phyloP scores from a whole-genome alignment of 2,113 vertebrate species.

The Potamarius usumacintae region DNA sequence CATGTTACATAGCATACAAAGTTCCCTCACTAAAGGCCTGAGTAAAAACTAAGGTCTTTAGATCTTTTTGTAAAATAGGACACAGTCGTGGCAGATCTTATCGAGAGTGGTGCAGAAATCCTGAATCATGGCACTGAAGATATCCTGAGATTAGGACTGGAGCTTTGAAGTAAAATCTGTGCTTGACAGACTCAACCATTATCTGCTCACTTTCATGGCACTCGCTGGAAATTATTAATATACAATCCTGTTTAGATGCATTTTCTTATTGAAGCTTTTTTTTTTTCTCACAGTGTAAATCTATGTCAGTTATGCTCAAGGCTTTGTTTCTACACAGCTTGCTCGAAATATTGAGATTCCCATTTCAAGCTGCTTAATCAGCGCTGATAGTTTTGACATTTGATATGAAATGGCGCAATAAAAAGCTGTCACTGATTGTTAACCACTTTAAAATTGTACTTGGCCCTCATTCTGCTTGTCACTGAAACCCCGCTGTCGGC shows the following conservation, averaged over 20 bases:
- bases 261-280: slow-evolving; percentile 4
- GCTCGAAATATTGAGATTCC: slow-evolving; percentile 14
- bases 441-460: slow-evolving; percentile 27
- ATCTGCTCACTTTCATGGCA: slow-evolving; percentile 36
- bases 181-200: slow-evolving; percentile 28
- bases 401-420: slow-evolving; percentile 38
- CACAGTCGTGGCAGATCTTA: not conserved
- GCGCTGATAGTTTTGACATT: slow-evolving; percentile 33
- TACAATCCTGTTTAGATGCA: slow-evolving; percentile 7
- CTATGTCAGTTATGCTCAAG: not conserved
- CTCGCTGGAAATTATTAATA: slow-evolving; percentile 21
- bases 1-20: not conserved
- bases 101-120: not conserved
- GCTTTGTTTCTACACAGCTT: not conserved
- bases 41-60: not conserved
- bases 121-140: slow-evolving; percentile 15
- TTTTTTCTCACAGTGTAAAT: not conserved
- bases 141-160: slow-evolving; percentile 22
- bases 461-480: slow-evolving; percentile 12
- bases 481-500: slow-evolving; percentile 19
- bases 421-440: slow-evolving; percentile 40
- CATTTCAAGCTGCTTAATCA: slow-evolving; percentile 31
- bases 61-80: not conserved
- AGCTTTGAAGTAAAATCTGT: slow-evolving; percentile 26
- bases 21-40: not conserved